phyloP scores from a whole-genome alignment of 1,140 invertebrate genomes.

The Psix sp. region DNA sequence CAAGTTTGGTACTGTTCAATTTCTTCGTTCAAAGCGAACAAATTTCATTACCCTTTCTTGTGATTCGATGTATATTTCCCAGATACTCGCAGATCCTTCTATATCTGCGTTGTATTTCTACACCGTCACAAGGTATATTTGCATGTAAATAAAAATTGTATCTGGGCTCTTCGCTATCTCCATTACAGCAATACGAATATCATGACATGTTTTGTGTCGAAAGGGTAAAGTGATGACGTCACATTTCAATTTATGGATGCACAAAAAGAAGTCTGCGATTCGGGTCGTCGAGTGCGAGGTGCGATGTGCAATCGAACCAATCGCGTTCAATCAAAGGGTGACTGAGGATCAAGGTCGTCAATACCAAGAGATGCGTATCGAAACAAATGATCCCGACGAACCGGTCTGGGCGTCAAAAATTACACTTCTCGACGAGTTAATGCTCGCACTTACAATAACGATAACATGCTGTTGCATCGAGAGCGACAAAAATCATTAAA shows the following conservation, averaged over 20 bases:
- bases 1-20: no score
- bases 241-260: background rate
- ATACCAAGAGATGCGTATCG: slow-evolving; percentile 55
- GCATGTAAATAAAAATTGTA: no score
- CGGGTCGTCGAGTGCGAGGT: background rate
- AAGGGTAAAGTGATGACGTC: no score
- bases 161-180: no score
- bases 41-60: no score
- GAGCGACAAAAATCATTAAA: slow-evolving; percentile 12
- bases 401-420: slow-evolving; percentile 64
- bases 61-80: no score
- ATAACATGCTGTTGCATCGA: slow-evolving; percentile 12
- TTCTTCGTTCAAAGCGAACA: no score
- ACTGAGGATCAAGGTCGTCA: slow-evolving; percentile 65
- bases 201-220: no score
- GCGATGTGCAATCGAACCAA: slow-evolving; percentile 30
- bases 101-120: no score
- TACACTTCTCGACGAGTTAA: slow-evolving; percentile 19
- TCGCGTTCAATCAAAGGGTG: slow-evolving; percentile 60
- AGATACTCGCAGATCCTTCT: no score
- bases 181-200: no score
- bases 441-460: slow-evolving; percentile 30
- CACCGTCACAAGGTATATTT: no score
- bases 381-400: slow-evolving; percentile 65
- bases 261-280: background rate